Evolutionary conservation across 2,113 vertebrate species (phyloP), one percentile per base, ranked within the genome.

Genomic region (Gracilinanus agilis): DNA sequence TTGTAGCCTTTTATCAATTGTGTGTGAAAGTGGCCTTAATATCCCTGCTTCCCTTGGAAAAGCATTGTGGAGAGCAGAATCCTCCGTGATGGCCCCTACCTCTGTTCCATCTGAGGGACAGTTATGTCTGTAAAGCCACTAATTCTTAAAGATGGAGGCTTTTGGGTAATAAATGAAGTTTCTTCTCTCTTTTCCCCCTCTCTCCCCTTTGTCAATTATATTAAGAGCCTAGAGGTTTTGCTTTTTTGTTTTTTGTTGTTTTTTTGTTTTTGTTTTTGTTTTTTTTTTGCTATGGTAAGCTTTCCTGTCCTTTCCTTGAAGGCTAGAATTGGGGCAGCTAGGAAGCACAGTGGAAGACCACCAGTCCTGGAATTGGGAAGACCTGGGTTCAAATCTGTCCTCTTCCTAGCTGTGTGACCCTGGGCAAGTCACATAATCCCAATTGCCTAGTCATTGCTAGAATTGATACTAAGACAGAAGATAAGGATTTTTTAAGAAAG

Each of bases 111-210:
- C 95, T 92, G 88, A 92, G 93, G 96, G 97, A 94, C 56, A 10
- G 3, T 8, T 83, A 91, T 97, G 94, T 94, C 95, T 92, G 92
- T 94, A 95, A 96, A 96, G 91, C 83, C 89, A 40, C 94, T 97
- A 93, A 97, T 97, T 98, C 96, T 95, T 96, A 98, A 94, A 98
- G 94, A 97, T 96, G 91, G 96, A 90, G 34, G 88, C 44, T 93
- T 93, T 97, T 92, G 0, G 1, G 96, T 97, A 97, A 97, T 95
- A 95, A 97, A 96, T 95, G 93, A 95, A 54, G 25, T 92, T 55
- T 90, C 44, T 44, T 53, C 56, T 54, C 29, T 89, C 61, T 53
- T 44, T 67, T 24, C 67, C 54, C 29, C 53, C 44, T 29, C 0
- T 55, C n/a, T 92, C 92, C 97, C 96, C 92, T 93, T 97, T 97